Base-by-base conservation (phyloP, 2,888 invertebrate species). In the Archips xylosteana region DNA sequence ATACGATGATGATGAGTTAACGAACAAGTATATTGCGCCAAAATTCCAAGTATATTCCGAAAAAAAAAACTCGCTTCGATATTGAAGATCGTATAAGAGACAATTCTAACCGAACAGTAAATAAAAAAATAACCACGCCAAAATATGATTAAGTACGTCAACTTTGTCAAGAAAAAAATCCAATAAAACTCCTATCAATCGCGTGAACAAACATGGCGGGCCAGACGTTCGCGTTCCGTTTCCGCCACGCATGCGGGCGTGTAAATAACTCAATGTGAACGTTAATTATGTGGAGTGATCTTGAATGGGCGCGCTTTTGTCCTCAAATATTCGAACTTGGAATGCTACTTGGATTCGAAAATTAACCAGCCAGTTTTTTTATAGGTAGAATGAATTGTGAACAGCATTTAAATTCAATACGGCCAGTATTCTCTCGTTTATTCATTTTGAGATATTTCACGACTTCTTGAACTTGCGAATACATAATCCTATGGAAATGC, bases 281-380 rank as follows among this genome's bases (percentile, higher is more conserved):
- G 86, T 91, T 91, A 92, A 92, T 92, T 92, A 91, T 86, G 87
- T 88, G 83, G 87, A 91, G 90, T 89, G 91, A 92, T 92, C 89
- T 91, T 87, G 89, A 89, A 87, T 87, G 85, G 84, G 85, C 82
- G 79, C 78, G 83, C 77, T 75, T 79, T 77, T 76, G 75, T 67
- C 82, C 82, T 85, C 84, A 82, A 87, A 88, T 81, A 84, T 89
- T 89, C 80, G 84, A 87, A 89, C 87, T 88, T 79, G 77, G 85
- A 87, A 84, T 79, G 80, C 64, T 39, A 63, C 47, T 64, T 71
- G 54, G 34, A 62, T 62, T 73, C 51, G 51, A 45, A 32, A 57
- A 57, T 3, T 32, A 32, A 32, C 3, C 13, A 12, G 32, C 57
- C 57, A 57, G 57, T 57, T 8, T 15, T 51, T 39, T n/a, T 6